Evolutionary conservation across 2,113 vertebrate species (phyloP), one percentile per base, ranked within the genome.

Genomic region (Platanista minor): DNA sequence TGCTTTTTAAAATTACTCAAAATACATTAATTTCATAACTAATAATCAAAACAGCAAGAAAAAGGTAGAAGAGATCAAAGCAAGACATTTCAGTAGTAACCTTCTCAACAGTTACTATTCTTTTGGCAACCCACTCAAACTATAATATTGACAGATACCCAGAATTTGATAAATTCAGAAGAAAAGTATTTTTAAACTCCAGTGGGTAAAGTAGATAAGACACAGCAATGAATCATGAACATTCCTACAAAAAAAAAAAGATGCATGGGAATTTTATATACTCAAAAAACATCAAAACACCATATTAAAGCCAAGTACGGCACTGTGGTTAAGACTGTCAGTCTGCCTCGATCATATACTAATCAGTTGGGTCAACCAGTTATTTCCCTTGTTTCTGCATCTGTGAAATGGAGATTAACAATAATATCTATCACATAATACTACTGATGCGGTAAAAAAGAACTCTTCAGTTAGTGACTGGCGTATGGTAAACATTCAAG

Each of bases 141-240:
- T 85, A 62, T 57, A 80, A 69, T 15, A 87, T 41, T 69, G 57
- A 94, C 61, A 92, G 57, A 84, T 90, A 20, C 64, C 64, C 31
- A 39, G 39, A 85, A 97, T 81, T 64, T 92, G 49, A 64, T 90
- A 3, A 90, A 85, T 83, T 84, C 57, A 91, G 64, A 91, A 74
- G 31, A 78, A 78, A 78, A 78, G 75, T 75, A 93, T 52, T 54
- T 84, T 64, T 69, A 90, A 77, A 77, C 6, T 80, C 52, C n/a
- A 75, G 11, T 3, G 3, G 77, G 33, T 12, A 80, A 86, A 90
- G 49, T 18, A 54, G 29, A 90, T 87, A 81, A 84, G 62, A 69
- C 9, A 43, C 15, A 82, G 29, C 25, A 80, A 83, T 49, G 21
- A 67, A 87, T 41, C 36, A 41, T 31, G 29, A 49, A 2, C 2